Evolutionary conservation across 2,113 vertebrate species (phyloP).

Genomic region (Callorhinus ursinus): DNA sequence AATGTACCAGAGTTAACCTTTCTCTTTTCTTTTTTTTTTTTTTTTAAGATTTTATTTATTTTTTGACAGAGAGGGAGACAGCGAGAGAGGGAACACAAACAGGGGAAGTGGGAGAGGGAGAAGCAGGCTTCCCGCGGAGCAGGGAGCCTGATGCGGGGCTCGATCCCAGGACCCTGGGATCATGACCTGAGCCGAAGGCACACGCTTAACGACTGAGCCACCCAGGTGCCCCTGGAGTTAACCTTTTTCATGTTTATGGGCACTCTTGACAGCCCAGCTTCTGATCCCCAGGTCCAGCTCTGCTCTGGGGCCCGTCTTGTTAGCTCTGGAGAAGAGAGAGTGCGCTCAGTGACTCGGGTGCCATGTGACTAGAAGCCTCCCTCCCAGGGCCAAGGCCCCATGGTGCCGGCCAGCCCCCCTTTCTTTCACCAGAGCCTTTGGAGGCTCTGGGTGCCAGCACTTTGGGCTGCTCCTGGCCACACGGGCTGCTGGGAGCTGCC

Average conservation of each 20-base stretch:
- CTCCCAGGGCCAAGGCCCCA: background rate
- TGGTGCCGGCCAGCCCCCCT: background rate
- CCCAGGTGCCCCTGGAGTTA: background rate
- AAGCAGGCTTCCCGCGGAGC: too few relatives aligned
- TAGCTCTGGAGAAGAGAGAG: background rate
- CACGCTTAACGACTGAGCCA: too few relatives aligned
- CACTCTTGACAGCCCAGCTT: background rate
- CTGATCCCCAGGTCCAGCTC: background rate
- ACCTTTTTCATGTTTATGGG: background rate
- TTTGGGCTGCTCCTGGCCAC: background rate
- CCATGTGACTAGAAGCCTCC: background rate
- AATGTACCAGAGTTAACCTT: too few relatives aligned
- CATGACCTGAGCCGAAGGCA: too few relatives aligned
- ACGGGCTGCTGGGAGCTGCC: background rate
- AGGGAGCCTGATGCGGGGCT: too few relatives aligned
- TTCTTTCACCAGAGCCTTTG: background rate
- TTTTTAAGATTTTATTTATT: too few relatives aligned
- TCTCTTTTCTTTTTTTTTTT: too few relatives aligned
- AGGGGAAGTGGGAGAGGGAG: too few relatives aligned
- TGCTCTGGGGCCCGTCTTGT: background rate
- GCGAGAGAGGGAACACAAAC: too few relatives aligned
- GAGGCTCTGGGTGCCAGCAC: background rate
- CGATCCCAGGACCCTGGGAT: too few relatives aligned
- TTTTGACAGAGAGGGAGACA: too few relatives aligned
- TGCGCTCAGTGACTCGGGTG: rapidly evolving